These are phyloP conservation scores for Heterotis niloticus DNA, from an alignment of 2,113 vertebrate species.

Conservation along the genomic window DNA sequence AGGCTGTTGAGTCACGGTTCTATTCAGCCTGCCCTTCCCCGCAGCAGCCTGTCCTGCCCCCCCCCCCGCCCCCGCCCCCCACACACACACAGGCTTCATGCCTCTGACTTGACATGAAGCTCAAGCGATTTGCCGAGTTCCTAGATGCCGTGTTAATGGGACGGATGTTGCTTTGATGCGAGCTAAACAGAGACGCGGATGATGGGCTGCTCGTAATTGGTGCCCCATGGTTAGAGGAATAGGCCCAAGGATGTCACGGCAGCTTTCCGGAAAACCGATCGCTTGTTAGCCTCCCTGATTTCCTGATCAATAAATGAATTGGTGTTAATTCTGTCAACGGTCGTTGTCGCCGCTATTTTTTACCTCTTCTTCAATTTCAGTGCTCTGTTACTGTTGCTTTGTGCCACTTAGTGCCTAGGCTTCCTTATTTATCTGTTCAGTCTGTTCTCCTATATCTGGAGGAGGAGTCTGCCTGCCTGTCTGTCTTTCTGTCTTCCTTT, in stretches of 20 bases:
- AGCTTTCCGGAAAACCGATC: not conserved
- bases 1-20: not conserved
- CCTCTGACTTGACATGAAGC: not conserved
- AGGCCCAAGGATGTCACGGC: not conserved
- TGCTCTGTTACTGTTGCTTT: too few relatives aligned
- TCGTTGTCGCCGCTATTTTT: too few relatives aligned
- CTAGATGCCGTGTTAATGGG: not conserved
- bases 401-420: too few relatives aligned
- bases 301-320: not conserved
- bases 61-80: too few relatives aligned
- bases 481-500: too few relatives aligned
- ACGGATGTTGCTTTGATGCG: not conserved
- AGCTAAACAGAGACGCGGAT: not conserved
- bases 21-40: not conserved
- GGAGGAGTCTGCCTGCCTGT: too few relatives aligned
- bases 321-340: not conserved
- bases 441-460: too few relatives aligned
- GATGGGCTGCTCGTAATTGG: not conserved
- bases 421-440: too few relatives aligned
- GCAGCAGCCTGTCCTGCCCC: not conserved
- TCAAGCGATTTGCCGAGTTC: not conserved
- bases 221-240: not conserved
- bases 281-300: not conserved
- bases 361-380: too few relatives aligned
- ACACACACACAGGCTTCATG: not conserved